A percentile compares a stretch with the other conserved stretches of the same genome.
These are phyloP conservation scores for Semotilus atromaculatus DNA, from an alignment of 2,797 vertebrate species.

Conservation along the genomic window DNA sequence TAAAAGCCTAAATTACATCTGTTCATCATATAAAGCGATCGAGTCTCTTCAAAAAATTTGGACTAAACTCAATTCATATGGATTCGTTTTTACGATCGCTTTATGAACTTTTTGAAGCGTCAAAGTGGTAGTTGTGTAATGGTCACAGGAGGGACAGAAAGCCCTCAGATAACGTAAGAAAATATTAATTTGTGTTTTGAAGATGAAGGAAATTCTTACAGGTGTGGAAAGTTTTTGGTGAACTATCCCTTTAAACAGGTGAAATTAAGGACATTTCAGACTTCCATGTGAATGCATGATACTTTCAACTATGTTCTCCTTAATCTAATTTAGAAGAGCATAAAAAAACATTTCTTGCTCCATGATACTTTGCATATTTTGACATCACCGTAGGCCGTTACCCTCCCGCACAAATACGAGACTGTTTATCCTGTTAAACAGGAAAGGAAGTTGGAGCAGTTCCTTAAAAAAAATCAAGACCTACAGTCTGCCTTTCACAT, in stretches of 20 bases:
- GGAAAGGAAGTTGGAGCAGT: constrained; percentile 61
- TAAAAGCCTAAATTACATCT: not conserved
- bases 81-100: not conserved
- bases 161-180: not conserved
- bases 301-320: not conserved
- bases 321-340: not conserved
- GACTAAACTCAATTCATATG: not conserved
- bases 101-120: not conserved
- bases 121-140: not conserved
- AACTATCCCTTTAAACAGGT: not conserved
- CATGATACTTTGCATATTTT: constrained; percentile 21
- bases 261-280: not conserved
- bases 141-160: not conserved
- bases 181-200: not conserved
- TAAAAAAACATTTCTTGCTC: constrained; percentile 3
- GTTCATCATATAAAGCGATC: not conserved
- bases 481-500: constrained; percentile 55
- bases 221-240: not conserved
- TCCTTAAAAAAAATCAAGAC: constrained; percentile 55
- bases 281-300: not conserved
- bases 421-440: constrained; percentile 64
- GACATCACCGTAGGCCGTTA: constrained; percentile 4
- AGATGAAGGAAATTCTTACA: not conserved
- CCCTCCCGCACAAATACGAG: constrained; percentile 15
- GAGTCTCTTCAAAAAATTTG: no score